These are phyloP conservation scores for Melipona beecheii DNA, from an alignment of 2,888 invertebrate species.

Conservation along the genomic window DNA sequence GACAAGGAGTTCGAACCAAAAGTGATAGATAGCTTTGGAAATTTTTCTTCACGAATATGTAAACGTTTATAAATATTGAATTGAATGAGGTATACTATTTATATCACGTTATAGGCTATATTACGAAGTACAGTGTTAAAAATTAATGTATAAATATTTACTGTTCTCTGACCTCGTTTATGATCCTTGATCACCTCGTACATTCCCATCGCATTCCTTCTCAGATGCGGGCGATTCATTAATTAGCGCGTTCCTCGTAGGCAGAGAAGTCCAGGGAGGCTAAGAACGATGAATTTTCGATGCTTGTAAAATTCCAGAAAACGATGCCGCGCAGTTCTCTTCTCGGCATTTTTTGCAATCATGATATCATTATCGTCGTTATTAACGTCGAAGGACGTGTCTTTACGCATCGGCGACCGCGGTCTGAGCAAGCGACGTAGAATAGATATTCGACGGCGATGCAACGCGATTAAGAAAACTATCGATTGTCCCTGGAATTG, in stretches of 20 bases:
- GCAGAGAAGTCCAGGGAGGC: neutral
- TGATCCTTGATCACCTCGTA: neutral
- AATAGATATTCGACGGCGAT: constrained; percentile 25
- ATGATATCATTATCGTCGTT: constrained; percentile 49
- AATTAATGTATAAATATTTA: neutral
- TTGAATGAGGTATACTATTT: neutral
- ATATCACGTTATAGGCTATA: too few relatives aligned
- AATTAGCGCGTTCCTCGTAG: constrained; percentile 10
- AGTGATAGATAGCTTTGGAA: too few relatives aligned
- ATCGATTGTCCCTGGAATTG: constrained; percentile 71
- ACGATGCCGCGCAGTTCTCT: constrained; percentile 30
- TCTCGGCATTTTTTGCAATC: constrained; percentile 26
- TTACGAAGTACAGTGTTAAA: too few relatives aligned
- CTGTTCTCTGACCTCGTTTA: neutral
- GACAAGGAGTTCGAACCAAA: neutral
- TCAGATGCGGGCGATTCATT: neutral
- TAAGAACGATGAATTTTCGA: neutral
- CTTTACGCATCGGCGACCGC: constrained; percentile 67
- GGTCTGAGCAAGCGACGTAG: constrained; percentile 30
- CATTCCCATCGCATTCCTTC: constrained; percentile 1
- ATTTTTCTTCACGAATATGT: too few relatives aligned
- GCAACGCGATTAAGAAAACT: constrained; percentile 48
- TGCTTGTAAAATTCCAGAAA: constrained; percentile 8
- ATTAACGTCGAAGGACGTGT: constrained; percentile 68
- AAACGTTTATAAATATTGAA: neutral